Base-by-base conservation (phyloP, 2,113 vertebrate genomes). In the Datnioides undecimradiatus region DNA sequence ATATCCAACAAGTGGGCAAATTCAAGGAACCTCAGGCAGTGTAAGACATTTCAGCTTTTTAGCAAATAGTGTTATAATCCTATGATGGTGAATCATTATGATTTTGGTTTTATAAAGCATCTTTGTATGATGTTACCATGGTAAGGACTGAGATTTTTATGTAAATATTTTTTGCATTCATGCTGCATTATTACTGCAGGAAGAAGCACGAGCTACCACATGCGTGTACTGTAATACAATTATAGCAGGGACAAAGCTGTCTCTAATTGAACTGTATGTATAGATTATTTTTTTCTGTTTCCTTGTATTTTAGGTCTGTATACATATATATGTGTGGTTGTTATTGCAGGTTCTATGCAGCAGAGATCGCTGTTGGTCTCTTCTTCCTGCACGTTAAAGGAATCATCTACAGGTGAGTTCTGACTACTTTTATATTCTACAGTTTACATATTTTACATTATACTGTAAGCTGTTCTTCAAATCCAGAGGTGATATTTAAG, bases 11-110 rank as follows among this genome's bases (percentile, higher is more conserved):
- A 96, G 96, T 97, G 62, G 97, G 97, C 55, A 98, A 97, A 76
- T 99, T 99, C 87, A 98, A 98, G 92, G 97, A 98, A 79, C 97
- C 97, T 7, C 97, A 98, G 88, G 97, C 97, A 93, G 97, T 98
- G 97, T 98, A 95, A 98, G 97, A 93, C 23, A 41, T 29, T 16
- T 8, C 11, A 4, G 0, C 34, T 48, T 23, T 58, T 21, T 8
- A 40, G 6, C 8, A 46, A 31, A 6, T 38, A 11, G 2, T 27
- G 6, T 5, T 59, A 3, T 46, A 7, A 49, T 46, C 25, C 1
- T 2, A 17, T 8, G 54, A 31, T 40, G n/a, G 19, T 10, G 0
- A 40, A 67, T 67, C 0, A 19, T 19, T 58, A n/a, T n/a, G n/a
- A n/a, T 21, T 45, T 38, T 21, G 29, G 7, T 34, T 12, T 34